Conservation (phyloP, 2,113 vertebrate species). For the Romanogobio albipinnatus region DNA sequence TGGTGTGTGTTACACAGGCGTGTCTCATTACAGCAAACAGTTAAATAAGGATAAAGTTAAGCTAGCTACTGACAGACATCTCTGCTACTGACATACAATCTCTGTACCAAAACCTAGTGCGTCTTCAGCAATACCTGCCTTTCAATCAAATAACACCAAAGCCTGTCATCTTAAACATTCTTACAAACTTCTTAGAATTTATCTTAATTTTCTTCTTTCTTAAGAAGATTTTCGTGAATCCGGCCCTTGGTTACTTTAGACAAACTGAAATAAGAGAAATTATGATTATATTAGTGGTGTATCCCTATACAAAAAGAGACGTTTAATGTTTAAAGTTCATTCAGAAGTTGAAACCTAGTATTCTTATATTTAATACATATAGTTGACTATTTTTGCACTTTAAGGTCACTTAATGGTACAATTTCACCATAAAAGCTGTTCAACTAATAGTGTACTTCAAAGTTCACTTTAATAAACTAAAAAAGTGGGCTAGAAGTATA, state of each 20-base stretch:
- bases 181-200: too few relatives aligned
- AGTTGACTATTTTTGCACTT: too few relatives aligned
- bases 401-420: too few relatives aligned
- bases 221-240: too few relatives aligned
- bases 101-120: background rate
- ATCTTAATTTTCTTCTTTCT: too few relatives aligned
- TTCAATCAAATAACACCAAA: too few relatives aligned
- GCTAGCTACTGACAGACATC: slow-evolving; percentile 52
- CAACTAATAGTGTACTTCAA: background rate
- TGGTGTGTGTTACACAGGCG: slow-evolving; percentile 57
- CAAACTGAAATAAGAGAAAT: background rate
- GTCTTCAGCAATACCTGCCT: too few relatives aligned
- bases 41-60: slow-evolving; percentile 69
- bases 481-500: background rate
- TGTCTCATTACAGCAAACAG: slow-evolving; percentile 60
- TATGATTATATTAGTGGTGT: background rate
- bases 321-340: background rate
- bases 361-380: too few relatives aligned
- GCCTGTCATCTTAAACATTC: too few relatives aligned
- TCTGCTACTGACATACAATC: slow-evolving; percentile 48
- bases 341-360: too few relatives aligned
- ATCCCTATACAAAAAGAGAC: background rate
- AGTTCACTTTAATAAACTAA: background rate
- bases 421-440: background rate
- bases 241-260: background rate